Evolutionary conservation across 2,113 vertebrate species (phyloP), one percentile per base, ranked within the genome.

Genomic region (Formicarius rufipectus): DNA sequence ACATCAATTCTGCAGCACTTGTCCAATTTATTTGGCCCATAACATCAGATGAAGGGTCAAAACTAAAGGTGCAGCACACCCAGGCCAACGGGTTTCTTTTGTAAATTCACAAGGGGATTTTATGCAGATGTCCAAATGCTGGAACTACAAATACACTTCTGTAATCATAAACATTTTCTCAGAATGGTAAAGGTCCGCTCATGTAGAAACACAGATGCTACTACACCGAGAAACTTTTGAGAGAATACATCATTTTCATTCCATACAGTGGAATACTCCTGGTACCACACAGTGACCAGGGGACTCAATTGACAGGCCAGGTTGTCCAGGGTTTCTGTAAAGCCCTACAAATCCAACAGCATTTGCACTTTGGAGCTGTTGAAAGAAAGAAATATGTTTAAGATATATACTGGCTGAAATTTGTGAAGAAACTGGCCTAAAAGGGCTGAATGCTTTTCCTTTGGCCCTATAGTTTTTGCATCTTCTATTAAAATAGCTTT

Each of bases 261-360:
- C 60, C 39, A 9, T 37, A 62, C 59, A 62, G 59, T 28, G 20
- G 30, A 79, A 55, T 52, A 75, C 11, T 11, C 18, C 23, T 66
- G 33, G 30, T 60, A 74, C 12, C 56, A 55, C 22, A 31, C 2
- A 60, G 69, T 2, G 2, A 56, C 2, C 0, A 4, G 37, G 14
- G 40, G 23, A 89, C 40, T 60, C 40, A 60, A 35, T 86, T 71
- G 56, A 71, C 20, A 69, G 24, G 47, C 63, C 9, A 44, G 24
- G 14, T 7, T 66, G 35, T 71, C 40, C 37, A 75, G 17, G 9
- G 25, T 24, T 21, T 74, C 7, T 60, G 45, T 60, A 35, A 84
- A 91, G 35, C 56, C 35, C 37, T 59, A 52, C 16, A 23, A 83
- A 66, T 40, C 22, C 27, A 74, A 59, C 2, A 15, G 47, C 50